Conservation (phyloP, 2,797 vertebrate genomes). For the Crax fasciolata region DNA sequence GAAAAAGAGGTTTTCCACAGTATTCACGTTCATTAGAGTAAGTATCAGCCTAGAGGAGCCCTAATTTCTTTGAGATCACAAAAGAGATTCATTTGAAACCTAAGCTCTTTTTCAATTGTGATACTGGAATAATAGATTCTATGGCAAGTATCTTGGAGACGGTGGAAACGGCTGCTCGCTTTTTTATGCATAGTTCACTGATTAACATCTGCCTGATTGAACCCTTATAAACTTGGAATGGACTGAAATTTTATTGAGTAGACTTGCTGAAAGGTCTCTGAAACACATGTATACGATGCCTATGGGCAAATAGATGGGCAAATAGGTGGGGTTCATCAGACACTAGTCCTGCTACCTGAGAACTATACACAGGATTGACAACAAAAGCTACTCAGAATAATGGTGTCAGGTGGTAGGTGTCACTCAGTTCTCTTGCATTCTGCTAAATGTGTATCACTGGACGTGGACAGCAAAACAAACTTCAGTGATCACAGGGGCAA, state of each 20-base stretch:
- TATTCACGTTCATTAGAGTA: conserved; percentile 74
- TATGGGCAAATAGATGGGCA: not conserved
- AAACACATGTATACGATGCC: not conserved
- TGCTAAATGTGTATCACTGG: not conserved
- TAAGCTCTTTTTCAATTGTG: conserved; percentile 70
- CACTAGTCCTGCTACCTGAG: not conserved
- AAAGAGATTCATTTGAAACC: conserved; percentile 70
- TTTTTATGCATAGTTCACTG: conserved; percentile 75
- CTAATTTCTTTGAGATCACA: conserved; percentile 64
- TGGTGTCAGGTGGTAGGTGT: not conserved
- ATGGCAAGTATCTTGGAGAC: conserved; percentile 75
- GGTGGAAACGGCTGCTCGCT: conserved; percentile 77
- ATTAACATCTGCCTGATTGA: conserved; percentile 78
- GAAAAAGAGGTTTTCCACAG: conserved; percentile 67
- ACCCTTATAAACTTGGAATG: conserved; percentile 70
- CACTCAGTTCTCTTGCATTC: not conserved
- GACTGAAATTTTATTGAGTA: conserved; percentile 72
- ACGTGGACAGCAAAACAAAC: not conserved
- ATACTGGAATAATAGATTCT: conserved; percentile 67
- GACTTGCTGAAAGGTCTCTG: conserved; percentile 69
- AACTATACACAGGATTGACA: not conserved
- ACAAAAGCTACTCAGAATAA: not conserved
- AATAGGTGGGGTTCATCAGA: not conserved
- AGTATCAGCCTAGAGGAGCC: conserved; percentile 68
- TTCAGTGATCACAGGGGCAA: not conserved